Evolutionary conservation across 2,797 vertebrate species (phyloP).

Genomic region (Sarcoramphus papa): DNA sequence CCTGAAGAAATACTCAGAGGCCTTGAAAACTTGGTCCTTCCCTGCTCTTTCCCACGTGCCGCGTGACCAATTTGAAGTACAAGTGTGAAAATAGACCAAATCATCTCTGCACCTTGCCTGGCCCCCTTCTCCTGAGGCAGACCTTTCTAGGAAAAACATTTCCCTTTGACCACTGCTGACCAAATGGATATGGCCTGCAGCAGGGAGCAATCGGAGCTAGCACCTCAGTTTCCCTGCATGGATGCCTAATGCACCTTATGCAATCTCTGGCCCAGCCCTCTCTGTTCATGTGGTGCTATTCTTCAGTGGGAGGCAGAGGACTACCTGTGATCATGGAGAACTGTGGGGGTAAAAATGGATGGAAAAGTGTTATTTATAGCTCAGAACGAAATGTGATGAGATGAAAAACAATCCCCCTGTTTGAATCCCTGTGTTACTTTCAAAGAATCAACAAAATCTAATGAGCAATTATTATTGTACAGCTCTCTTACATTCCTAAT

Average conservation of each 20-base stretch:
- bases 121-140: neutral
- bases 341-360: neutral
- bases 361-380: neutral
- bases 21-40: neutral
- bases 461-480: neutral
- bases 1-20: neutral
- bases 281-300: neutral
- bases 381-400: neutral
- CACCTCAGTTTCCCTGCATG: fast-evolving
- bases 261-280: neutral
- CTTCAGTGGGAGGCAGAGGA: neutral
- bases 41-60: neutral
- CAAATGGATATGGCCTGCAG: neutral
- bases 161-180: neutral
- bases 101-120: neutral
- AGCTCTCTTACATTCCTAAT: neutral
- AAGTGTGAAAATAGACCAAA: neutral
- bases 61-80: neutral
- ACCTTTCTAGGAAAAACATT: neutral
- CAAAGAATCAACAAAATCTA: neutral
- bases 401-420: neutral
- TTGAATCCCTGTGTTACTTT: neutral
- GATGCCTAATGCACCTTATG: fast-evolving
- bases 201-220: fast-evolving
- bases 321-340: neutral